Percentiles rank a stretch among this genome's conserved stretches.
phyloP scores from a whole-genome alignment of 2,888 invertebrate genomes.

The Eudasyphora cyanicolor region DNA sequence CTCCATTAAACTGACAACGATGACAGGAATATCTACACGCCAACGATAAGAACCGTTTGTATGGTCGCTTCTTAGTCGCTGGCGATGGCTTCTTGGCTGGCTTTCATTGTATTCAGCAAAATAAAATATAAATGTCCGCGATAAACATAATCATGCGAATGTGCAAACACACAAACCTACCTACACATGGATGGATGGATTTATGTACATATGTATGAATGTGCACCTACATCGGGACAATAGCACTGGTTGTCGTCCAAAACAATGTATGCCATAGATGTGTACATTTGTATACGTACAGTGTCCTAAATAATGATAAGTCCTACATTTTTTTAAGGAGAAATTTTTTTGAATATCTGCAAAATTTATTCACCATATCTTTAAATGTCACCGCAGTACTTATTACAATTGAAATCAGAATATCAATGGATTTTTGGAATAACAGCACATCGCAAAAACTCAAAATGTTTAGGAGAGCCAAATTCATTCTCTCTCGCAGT shows the following conservation, averaged over 20 bases:
- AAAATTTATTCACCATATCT: no score
- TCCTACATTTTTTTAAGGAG: no score
- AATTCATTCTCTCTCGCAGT: no score
- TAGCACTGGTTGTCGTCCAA: background rate
- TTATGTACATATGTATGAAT: slow-evolving; percentile 2
- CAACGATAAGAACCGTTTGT: slow-evolving; percentile 51
- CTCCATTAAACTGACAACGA: slow-evolving; percentile 60
- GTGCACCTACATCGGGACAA: background rate
- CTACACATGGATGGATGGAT: background rate
- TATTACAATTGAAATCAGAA: no score
- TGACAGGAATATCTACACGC: slow-evolving; percentile 61
- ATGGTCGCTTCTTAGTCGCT: background rate
- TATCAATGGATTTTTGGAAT: no score
- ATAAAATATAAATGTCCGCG: slow-evolving; percentile 44
- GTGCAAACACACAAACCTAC: background rate
- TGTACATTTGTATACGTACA: background rate
- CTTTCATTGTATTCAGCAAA: slow-evolving; percentile 45
- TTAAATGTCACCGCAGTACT: no score
- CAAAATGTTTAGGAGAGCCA: no score
- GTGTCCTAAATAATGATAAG: background rate
- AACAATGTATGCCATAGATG: slow-evolving; percentile 10
- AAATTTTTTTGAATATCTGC: no score
- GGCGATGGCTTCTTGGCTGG: background rate
- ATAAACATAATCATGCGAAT: slow-evolving; percentile 32
- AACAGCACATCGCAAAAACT: no score